Conservation (phyloP, 1,140 invertebrate species). For the Dendroctonus ponderosae region DNA sequence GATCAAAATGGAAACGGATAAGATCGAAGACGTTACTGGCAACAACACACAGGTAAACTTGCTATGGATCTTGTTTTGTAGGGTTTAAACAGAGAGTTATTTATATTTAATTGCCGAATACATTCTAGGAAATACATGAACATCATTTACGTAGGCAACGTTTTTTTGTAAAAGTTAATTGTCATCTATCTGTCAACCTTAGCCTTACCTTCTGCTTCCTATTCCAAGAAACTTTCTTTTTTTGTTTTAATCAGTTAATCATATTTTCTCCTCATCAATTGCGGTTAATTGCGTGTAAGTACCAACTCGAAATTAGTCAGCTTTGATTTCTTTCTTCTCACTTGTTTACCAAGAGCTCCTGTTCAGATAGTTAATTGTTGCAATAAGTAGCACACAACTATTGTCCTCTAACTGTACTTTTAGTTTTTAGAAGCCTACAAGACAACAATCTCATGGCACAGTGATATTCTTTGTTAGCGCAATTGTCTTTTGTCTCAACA, state of each 20-base stretch:
- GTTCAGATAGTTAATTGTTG: neutral
- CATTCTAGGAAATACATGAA: conserved; percentile 10
- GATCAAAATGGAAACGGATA: conserved; percentile 69
- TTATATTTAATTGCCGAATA: conserved; percentile 1
- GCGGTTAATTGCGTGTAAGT: too few species aligned
- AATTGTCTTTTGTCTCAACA: too few species aligned
- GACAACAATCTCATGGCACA: too few species aligned
- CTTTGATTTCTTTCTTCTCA: too few species aligned
- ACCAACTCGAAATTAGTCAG: too few species aligned
- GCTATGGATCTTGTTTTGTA: neutral
- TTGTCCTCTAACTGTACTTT: conserved; percentile 27
- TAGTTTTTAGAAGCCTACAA: conserved; percentile 9
- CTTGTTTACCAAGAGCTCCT: neutral
- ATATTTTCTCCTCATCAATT: neutral
- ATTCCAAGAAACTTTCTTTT: conserved; percentile 16
- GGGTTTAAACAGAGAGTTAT: neutral
- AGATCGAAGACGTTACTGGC: conserved; percentile 61
- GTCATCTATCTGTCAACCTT: conserved; percentile 33
- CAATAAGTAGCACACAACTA: conserved; percentile 23
- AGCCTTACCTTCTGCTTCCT: conserved; percentile 31
- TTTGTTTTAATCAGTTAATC: neutral
- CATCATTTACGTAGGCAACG: conserved; percentile 25
- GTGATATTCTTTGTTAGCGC: too few species aligned
- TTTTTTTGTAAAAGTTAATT: conserved; percentile 29
- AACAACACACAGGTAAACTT: conserved; percentile 57